Evolutionary conservation across 2,113 vertebrate species (phyloP).

Genomic region (Riparia riparia): DNA sequence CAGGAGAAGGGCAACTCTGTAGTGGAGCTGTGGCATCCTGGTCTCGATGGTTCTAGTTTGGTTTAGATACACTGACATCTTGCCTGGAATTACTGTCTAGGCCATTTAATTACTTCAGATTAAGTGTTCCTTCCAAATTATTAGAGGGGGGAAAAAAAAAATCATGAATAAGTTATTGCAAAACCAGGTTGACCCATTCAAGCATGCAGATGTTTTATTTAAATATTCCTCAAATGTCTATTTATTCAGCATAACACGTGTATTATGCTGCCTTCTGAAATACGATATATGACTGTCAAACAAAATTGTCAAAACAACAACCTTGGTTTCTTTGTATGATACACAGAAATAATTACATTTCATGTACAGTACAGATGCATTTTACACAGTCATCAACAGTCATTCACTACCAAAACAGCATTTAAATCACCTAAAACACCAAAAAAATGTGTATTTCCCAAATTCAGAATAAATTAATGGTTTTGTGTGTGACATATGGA

Average conservation of each 20-base stretch:
- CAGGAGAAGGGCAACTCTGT: neutral
- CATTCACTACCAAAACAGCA: slow-evolving; percentile 83
- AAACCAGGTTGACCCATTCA: slow-evolving; percentile 76
- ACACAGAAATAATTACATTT: slow-evolving; percentile 89
- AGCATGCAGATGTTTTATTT: slow-evolving; percentile 88
- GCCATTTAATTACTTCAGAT: neutral
- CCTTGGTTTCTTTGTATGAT: slow-evolving; percentile 82
- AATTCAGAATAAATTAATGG: slow-evolving; percentile 70
- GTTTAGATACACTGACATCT: neutral
- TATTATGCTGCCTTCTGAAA: slow-evolving; percentile 82
- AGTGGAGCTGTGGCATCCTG: neutral
- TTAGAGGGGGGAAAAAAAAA: neutral
- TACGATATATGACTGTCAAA: slow-evolving; percentile 78
- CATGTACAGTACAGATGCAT: slow-evolving; percentile 90
- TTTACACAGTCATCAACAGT: slow-evolving; percentile 84
- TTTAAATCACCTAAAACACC: slow-evolving; percentile 83
- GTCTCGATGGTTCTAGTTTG: neutral
- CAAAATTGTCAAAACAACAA: slow-evolving; percentile 83
- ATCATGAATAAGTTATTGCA: slow-evolving; percentile 62
- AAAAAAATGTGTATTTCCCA: slow-evolving; percentile 73
- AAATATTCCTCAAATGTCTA: slow-evolving; percentile 82
- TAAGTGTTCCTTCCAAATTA: neutral
- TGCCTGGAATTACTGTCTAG: neutral
- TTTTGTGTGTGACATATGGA: slow-evolving; percentile 48
- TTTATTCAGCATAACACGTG: slow-evolving; percentile 80